phyloP scores from a whole-genome alignment of 2,113 vertebrate genomes.

The Chionomys nivalis region DNA sequence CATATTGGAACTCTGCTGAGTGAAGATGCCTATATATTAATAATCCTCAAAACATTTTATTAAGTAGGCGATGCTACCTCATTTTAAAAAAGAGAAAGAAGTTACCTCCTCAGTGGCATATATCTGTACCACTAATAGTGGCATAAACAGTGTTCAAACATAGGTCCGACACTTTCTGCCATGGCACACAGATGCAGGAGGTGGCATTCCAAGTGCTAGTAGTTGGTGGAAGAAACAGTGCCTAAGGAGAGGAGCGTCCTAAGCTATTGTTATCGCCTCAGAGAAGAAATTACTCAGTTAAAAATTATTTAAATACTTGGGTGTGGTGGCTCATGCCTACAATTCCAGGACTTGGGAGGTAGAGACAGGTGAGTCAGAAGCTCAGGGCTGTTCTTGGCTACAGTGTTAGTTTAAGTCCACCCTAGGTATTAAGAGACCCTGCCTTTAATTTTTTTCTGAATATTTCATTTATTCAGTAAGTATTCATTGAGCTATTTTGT shows the following conservation, averaged over 20 bases:
- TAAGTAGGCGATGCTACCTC: not conserved
- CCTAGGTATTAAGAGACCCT: not conserved
- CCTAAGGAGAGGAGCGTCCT: not conserved
- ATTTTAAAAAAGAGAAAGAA: conserved; percentile 31
- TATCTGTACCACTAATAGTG: not conserved
- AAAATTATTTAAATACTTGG: not conserved
- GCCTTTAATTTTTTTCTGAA: not conserved
- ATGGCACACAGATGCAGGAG: not conserved
- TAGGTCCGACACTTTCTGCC: conserved; percentile 28
- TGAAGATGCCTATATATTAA: conserved; percentile 12
- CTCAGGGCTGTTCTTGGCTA: not conserved
- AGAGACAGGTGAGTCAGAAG: not conserved
- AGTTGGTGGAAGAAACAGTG: conserved; percentile 16
- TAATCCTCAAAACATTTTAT: conserved; percentile 38
- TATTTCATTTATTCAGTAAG: not conserved
- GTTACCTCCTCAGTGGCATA: not conserved
- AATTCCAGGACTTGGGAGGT: not conserved
- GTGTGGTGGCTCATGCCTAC: not conserved
- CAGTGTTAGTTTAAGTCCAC: not conserved
- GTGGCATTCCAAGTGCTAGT: conserved; percentile 2
- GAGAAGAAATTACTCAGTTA: not conserved
- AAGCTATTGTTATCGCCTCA: conserved; percentile 20
- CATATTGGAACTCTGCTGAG: not conserved
- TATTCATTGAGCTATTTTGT: not conserved
- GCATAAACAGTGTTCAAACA: conserved; percentile 3